Percentiles rank a stretch among this genome's conserved stretches.
These are phyloP conservation scores for Eilema depressum DNA, from an alignment of 2,888 invertebrate genomes.

Conservation along the genomic window DNA sequence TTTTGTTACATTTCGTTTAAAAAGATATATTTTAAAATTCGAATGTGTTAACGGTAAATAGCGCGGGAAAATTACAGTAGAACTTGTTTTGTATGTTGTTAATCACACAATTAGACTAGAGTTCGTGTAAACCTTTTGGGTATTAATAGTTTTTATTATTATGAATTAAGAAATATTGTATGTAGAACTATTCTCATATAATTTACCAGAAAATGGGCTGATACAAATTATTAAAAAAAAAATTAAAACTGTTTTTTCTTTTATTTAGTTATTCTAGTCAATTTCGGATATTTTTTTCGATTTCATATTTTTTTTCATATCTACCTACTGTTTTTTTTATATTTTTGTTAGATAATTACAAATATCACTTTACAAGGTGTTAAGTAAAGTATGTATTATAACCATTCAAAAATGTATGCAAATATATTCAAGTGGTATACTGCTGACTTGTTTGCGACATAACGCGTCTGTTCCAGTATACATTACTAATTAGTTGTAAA, in stretches of 20 bases:
- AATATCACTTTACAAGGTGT: not conserved
- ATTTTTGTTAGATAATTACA: not conserved
- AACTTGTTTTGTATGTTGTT: not conserved
- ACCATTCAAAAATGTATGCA: not conserved
- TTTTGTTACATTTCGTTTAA: not conserved
- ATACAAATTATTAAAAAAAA: too few species aligned
- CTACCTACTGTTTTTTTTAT: too few species aligned
- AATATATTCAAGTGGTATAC: not conserved
- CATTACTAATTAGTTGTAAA: constrained; percentile 3
- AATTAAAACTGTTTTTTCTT: too few species aligned
- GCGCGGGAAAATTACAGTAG: not conserved
- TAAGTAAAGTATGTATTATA: not conserved
- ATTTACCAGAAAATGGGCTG: too few species aligned
- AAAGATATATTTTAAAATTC: not conserved
- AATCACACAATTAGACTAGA: not conserved
- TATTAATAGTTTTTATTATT: not conserved
- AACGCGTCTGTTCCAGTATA: not conserved
- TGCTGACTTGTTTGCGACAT: not conserved
- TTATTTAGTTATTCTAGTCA: too few species aligned
- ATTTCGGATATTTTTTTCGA: too few species aligned
- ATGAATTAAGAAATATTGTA: too few species aligned
- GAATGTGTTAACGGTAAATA: not conserved
- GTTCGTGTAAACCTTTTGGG: not conserved
- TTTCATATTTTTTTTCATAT: too few species aligned
- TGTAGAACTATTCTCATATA: too few species aligned